phyloP scores from a whole-genome alignment of 2,888 invertebrate species.

The Drosophila koepferae region DNA sequence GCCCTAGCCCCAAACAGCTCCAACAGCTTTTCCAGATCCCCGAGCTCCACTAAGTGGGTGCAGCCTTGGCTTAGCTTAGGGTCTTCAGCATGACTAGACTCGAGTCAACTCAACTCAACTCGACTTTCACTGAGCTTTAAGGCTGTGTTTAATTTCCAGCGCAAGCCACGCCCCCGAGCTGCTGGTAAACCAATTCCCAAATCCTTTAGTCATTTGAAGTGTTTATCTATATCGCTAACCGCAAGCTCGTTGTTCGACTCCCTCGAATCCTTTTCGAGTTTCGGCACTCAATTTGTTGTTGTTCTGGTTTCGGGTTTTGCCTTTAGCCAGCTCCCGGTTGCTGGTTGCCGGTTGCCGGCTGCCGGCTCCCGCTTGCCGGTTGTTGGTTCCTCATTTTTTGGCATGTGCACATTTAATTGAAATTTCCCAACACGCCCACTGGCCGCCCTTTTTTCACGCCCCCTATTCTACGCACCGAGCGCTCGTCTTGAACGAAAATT shows the following conservation, averaged over 20 bases:
- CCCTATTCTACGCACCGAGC: slow-evolving; percentile 61
- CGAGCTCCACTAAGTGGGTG: slow-evolving; percentile 24
- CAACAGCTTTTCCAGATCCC: background rate
- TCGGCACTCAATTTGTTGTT: slow-evolving; percentile 60
- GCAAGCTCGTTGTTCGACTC: slow-evolving; percentile 42
- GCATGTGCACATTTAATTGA: slow-evolving; percentile 79
- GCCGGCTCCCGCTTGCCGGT: slow-evolving; percentile 8
- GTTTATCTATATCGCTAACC: slow-evolving; percentile 77
- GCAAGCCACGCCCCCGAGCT: slow-evolving; percentile 54
- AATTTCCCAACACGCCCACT: slow-evolving; percentile 71
- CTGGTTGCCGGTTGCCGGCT: slow-evolving; percentile 5
- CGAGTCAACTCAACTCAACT: slow-evolving; percentile 6
- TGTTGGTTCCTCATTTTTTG: slow-evolving; percentile 49
- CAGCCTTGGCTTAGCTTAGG: slow-evolving; percentile 30
- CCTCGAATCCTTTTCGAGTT: slow-evolving; percentile 29
- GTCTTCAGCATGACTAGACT: slow-evolving; percentile 12
- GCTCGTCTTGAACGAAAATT: slow-evolving; percentile 69
- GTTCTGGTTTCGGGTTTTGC: slow-evolving; percentile 49
- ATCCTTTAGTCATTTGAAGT: slow-evolving; percentile 73
- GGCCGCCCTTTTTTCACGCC: slow-evolving; percentile 15
- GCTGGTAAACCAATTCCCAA: slow-evolving; percentile 61
- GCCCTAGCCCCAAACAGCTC: slow-evolving; percentile 1
- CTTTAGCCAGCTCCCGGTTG: background rate
- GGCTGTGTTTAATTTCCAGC: slow-evolving; percentile 67
- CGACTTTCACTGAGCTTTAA: slow-evolving; percentile 45